Conservation (phyloP, 37 sponge, comb jelly and placozoan genomes). For the Ephydatia muelleri region DNA sequence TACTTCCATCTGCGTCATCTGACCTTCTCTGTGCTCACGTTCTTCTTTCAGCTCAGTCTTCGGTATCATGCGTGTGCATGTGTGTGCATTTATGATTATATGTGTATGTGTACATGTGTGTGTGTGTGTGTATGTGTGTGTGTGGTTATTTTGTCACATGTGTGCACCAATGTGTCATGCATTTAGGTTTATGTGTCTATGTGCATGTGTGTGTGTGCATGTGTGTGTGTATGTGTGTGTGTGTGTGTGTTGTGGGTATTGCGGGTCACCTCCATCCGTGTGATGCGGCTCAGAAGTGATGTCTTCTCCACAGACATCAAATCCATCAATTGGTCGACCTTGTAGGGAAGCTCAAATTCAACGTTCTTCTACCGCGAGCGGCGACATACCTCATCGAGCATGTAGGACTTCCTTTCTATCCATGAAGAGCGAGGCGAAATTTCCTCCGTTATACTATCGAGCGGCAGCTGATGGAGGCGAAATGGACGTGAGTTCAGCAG, state of each 20-base stretch:
- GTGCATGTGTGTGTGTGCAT: too few species aligned
- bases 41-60: too few species aligned
- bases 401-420: constrained; percentile 31
- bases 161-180: too few species aligned
- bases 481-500: background rate
- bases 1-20: too few species aligned
- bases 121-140: too few species aligned
- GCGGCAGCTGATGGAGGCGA: background rate
- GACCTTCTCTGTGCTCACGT: too few species aligned
- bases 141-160: too few species aligned
- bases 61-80: too few species aligned
- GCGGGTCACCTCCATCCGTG: constrained; percentile 28
- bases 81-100: too few species aligned
- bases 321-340: constrained; percentile 56
- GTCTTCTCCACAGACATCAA: constrained; percentile 46
- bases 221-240: too few species aligned
- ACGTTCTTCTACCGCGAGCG: background rate
- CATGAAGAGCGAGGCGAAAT: background rate
- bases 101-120: too few species aligned
- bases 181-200: too few species aligned
- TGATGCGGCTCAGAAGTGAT: constrained; percentile 13
- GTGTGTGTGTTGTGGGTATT: background rate
- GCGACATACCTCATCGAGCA: constrained; percentile 42
- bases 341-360: background rate
- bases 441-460: background rate